Evolutionary conservation across 2,113 vertebrate genomes (phyloP).

Genomic region (Ptyas mucosa): DNA sequence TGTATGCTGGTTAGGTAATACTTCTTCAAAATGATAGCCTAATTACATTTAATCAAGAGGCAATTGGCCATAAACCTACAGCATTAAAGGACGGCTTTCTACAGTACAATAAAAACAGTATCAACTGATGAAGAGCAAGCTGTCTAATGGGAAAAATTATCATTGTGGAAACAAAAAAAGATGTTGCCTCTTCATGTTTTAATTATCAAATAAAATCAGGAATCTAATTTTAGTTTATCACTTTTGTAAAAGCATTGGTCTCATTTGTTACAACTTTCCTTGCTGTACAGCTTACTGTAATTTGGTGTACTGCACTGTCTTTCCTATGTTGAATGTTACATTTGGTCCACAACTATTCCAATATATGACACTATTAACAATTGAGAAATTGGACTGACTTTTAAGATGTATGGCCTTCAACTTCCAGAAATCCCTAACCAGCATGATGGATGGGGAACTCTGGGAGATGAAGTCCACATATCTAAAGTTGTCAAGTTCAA

Average conservation of each 20-base stretch:
- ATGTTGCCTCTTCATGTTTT: background rate
- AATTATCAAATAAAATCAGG: conserved; percentile 7
- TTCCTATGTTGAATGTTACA: background rate
- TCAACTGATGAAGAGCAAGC: background rate
- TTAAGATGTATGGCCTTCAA: background rate
- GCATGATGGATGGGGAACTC: background rate
- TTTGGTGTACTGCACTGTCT: background rate
- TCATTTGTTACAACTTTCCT: background rate
- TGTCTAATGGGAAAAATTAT: background rate
- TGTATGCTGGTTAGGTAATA: background rate
- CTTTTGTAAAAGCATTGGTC: background rate
- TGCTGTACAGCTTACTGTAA: conserved; percentile 5
- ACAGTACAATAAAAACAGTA: background rate
- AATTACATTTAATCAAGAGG: background rate
- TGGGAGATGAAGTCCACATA: background rate
- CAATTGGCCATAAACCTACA: background rate
- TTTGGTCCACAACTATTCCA: background rate
- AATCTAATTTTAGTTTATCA: conserved; percentile 4
- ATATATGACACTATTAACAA: background rate
- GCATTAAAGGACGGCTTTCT: background rate
- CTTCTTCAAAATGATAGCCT: background rate
- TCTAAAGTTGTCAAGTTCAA: background rate
- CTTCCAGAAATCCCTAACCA: background rate
- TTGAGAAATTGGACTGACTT: background rate
- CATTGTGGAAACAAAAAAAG: background rate